Base-by-base conservation (phyloP, 2,888 invertebrate species). In the Limnephilus lunatus region DNA sequence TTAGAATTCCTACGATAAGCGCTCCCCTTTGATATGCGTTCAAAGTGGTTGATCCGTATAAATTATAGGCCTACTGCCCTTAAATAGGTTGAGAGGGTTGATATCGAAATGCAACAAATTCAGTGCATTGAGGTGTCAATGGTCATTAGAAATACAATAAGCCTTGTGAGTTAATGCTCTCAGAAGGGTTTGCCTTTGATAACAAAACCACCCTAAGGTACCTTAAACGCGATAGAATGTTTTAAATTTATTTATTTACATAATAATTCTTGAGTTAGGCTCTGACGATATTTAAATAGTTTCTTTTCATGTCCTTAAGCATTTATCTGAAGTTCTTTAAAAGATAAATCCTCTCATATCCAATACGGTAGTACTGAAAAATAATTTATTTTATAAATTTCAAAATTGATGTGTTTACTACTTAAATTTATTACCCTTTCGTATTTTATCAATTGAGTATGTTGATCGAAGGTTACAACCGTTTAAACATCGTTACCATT, bases 61-160 rank as follows among this genome's bases (percentile, higher is more conserved):
- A 68, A 68, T 68, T 68, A 68, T 0, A 5, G 9, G 25, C 25
- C 7, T 25, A 9, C 68, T 25, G 9, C 68, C 68, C 68, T 25
- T 68, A 68, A 68, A 68, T 48, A 9, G 9, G n/a, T n/a, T 68
- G 7, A 68, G n/a, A 68, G 68, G 68, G 68, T 68, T 25, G 25
- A 68, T 68, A 68, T 68, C 68, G 25, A 68, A 68, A 68, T 68
- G 68, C 9, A 68, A 68, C 68, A 0, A 25, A 68, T 68, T 68
- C 9, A 68, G 25, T 68, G n/a, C n/a, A n/a, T 68, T 25, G 25
- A 25, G 68, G 68, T 86, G 86, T 86, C 86, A 86, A 48, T 44
- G 44, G n/a, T 39, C 44, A 48, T 86, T 86, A 44, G 12, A 30
- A 15, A 86, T 30, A 86, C 48, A 86, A 86, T 86, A 48, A 86